Evolutionary conservation across 92 coral and sea anemone genomes (phyloP), one percentile per base, ranked within the genome.

Genomic region (Phymanthus crucifer): DNA sequence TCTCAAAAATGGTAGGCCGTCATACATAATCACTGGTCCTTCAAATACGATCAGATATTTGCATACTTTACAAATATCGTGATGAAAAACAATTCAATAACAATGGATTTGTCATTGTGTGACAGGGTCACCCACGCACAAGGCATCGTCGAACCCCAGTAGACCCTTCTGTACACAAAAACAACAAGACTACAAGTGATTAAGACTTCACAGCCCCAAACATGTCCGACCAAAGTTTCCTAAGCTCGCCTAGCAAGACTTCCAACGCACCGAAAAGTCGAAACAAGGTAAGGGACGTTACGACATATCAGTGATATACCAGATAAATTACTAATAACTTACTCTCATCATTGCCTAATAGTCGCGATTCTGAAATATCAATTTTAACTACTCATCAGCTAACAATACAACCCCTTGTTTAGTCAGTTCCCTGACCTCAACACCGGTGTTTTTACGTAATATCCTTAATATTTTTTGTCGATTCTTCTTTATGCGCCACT

Each of bases 41-140:
- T 11, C 16, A 45, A 45, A 11, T 45, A 17, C 0, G 3, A 45
- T 1, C 13, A 17, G 57, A 5, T 4, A 54, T 54, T 54, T 54
- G 64, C 64, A 54, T 54, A 50, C 6, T 50, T 50, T 8, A 17
- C 5, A 14, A 17, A 50, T 54, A 54, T 54, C 11, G 64, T 24
- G 64, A 54, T 54, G 64, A 54, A 54, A n/a, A 21, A 43, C 48
- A 43, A 43, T 10, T 24, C 21, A 21, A 21, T 19, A 54, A 54
- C 64, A 54, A 54, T 54, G 27, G 27, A 10, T 6, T 54, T 19
- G 64, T 54, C 29, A 24, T 54, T 54, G 64, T 54, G 64, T 54
- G 64, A 54, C 64, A 54, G 64, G 64, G 64, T 54, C 64, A 54
- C 31, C 64, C 64, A 54, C 64, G 64, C 64, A 21, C 11, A 54